Conservation (phyloP, 2,113 vertebrate genomes). For the Trachemys scripta region DNA sequence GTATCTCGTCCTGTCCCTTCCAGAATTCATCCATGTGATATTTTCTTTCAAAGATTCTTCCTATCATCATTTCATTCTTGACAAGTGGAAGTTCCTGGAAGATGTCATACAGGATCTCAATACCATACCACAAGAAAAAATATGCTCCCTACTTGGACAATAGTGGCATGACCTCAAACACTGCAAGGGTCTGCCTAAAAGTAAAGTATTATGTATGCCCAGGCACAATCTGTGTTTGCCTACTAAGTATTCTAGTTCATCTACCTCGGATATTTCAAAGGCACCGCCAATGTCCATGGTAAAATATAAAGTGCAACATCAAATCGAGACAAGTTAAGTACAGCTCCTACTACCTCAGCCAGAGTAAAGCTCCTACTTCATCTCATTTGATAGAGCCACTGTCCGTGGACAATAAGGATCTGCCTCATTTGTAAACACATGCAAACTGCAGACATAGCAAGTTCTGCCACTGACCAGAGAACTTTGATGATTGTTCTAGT, state of each 20-base stretch:
- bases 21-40: background rate
- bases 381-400: background rate
- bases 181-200: background rate
- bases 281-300: background rate
- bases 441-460: background rate
- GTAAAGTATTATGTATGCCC: background rate
- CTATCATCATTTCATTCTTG: background rate
- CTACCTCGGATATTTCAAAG: background rate
- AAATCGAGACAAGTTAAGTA: background rate
- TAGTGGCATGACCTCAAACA: background rate
- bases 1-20: background rate
- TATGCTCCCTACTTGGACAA: background rate
- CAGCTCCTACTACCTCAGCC: background rate
- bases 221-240: background rate
- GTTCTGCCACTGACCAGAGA: background rate
- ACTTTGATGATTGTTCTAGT: background rate
- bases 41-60: background rate
- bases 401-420: background rate
- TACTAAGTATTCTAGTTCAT: background rate
- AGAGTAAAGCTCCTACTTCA: background rate
- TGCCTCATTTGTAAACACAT: background rate
- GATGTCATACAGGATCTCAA: background rate
- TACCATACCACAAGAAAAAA: background rate
- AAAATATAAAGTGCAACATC: background rate
- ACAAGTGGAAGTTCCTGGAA: background rate